Evolutionary conservation across 2,113 vertebrate species (phyloP), one percentile per base, ranked within the genome.

Genomic region (Marmota monax): DNA sequence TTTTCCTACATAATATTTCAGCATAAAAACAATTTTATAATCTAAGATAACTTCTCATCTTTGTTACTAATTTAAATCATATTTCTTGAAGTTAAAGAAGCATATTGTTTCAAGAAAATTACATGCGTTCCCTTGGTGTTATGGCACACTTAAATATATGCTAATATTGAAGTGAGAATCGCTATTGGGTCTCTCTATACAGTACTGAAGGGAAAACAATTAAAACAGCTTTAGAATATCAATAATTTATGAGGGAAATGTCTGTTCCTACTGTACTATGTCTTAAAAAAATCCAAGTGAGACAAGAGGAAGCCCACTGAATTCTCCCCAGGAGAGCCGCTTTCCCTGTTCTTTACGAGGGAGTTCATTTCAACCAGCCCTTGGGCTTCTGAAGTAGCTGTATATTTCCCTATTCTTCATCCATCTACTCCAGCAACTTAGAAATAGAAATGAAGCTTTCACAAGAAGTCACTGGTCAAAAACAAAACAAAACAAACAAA

Each of bases 221-320:
- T 97, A 97, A 98, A 98, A 97, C 67, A 82, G 90, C 94, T 97
- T 96, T 94, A 84, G 48, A 77, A 22, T 92, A 96, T 97, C 96
- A 96, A 98, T 98, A 96, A 98, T 97, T 97, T 88, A 98, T 95
- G 92, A 95, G 84, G 86, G 74, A 93, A 94, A 95, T 90, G 96
- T 90, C 93, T 97, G 84, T 90, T 34, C 34, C 80, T 97, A 20
- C 84, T 92, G 95, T 80, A 96, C 95, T 90, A 77, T 23, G 37
- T 97, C 95, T 97, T 96, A 72, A 95, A 97, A 69, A 96, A 92
- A 73, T 90, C 87, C 53, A 92, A 92, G 80, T 51, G 94, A 96
- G 96, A 82, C 92, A 73, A 94, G 79, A 97, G 96, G 84, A 90
- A 97, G 95, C 89, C 89, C 80, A 37, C 45, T 13, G 29, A 87